These are phyloP conservation scores for Triplophysa tibetana DNA, from an alignment of 2,113 vertebrate species.

Conservation along the genomic window DNA sequence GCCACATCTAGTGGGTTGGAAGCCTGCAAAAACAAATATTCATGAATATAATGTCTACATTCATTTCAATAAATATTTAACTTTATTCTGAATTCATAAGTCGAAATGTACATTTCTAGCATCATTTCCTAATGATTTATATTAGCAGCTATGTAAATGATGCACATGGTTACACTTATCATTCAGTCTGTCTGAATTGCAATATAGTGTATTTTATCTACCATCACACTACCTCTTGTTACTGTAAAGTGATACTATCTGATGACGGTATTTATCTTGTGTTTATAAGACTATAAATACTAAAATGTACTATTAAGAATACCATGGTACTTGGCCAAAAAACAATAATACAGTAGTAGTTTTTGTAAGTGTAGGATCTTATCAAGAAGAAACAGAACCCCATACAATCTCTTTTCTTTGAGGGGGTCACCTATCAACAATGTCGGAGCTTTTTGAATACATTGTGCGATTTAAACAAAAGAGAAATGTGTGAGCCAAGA, in stretches of 20 bases:
- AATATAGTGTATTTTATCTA: too few species aligned
- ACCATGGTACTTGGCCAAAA: background rate
- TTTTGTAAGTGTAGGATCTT: constrained; percentile 4
- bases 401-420: background rate
- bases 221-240: too few species aligned
- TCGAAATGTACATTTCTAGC: background rate
- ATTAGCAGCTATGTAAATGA: background rate
- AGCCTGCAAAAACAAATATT: constrained; percentile 65
- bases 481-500: background rate
- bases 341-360: background rate
- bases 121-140: background rate
- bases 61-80: background rate
- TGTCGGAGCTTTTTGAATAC: background rate
- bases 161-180: background rate
- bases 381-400: background rate
- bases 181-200: background rate
- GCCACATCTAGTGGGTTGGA: constrained; percentile 85
- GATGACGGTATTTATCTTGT: too few species aligned
- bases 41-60: background rate
- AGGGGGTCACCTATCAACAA: background rate
- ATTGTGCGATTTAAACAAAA: background rate
- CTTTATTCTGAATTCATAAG: background rate
- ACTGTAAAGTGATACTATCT: too few species aligned
- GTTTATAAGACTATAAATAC: too few species aligned
- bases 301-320: background rate